These are phyloP conservation scores for Chromoteleia sp. DNA, from an alignment of 2,888 invertebrate genomes.

Conservation along the genomic window DNA sequence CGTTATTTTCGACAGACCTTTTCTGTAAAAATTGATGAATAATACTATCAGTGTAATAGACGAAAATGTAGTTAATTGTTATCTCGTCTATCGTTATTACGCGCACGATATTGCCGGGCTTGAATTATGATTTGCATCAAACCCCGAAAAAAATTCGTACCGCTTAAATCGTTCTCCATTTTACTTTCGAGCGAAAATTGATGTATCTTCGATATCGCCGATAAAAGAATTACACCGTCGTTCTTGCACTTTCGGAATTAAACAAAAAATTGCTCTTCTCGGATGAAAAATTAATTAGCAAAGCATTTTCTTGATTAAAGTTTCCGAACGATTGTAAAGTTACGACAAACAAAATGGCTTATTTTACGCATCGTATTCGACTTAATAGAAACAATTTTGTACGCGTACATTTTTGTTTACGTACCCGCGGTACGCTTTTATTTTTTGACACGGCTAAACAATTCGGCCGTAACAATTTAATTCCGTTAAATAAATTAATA, in stretches of 20 bases:
- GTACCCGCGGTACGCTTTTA: not conserved
- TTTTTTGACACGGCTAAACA: not conserved
- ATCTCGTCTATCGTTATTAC: too few relatives aligned
- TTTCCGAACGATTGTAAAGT: not conserved
- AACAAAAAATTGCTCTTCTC: constrained; percentile 11
- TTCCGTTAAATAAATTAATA: constrained; percentile 1
- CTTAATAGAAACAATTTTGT: constrained; percentile 4
- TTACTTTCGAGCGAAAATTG: too few relatives aligned
- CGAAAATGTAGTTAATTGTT: too few relatives aligned
- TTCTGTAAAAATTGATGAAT: not conserved
- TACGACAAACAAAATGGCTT: not conserved
- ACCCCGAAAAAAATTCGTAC: too few relatives aligned
- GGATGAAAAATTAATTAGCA: constrained; percentile 15
- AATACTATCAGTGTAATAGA: too few relatives aligned
- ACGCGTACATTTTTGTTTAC: not conserved
- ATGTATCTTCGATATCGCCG: not conserved
- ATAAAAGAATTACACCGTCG: constrained; percentile 8
- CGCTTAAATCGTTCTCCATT: too few relatives aligned
- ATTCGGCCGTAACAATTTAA: constrained; percentile 21
- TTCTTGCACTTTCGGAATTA: constrained; percentile 2
- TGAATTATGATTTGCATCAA: too few relatives aligned
- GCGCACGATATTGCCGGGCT: too few relatives aligned
- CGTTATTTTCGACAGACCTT: not conserved
- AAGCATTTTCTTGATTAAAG: constrained; percentile 20
- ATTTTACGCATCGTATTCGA: not conserved